phyloP scores from a whole-genome alignment of 2,113 vertebrate species.

The Petromus typicus region DNA sequence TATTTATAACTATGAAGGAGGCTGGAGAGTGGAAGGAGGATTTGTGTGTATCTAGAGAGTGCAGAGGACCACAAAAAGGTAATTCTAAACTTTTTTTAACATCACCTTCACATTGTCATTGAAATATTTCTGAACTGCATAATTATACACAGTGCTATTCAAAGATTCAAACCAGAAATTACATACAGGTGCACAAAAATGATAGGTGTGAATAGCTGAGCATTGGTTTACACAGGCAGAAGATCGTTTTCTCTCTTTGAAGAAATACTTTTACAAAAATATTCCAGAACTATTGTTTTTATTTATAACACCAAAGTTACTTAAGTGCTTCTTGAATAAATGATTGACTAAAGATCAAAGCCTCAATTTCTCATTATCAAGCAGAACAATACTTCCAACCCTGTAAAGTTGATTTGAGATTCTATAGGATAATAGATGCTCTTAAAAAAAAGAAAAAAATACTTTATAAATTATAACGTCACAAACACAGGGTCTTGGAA shows the following conservation, averaged over 20 bases:
- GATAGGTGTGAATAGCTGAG: background rate
- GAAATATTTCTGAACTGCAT: slow-evolving; percentile 25
- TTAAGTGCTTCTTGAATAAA: background rate
- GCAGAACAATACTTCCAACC: background rate
- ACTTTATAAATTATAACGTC: background rate
- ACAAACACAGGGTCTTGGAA: background rate
- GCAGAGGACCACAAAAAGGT: background rate
- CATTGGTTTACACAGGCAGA: background rate
- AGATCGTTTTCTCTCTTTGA: background rate
- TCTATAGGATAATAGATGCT: background rate
- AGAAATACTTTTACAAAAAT: background rate
- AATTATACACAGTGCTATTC: background rate
- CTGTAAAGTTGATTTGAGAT: slow-evolving; percentile 2
- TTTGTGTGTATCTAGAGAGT: background rate
- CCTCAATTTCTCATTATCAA: background rate
- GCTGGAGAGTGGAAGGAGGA: background rate
- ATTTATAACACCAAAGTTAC: background rate
- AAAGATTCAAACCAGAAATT: slow-evolving; percentile 53
- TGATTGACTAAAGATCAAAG: slow-evolving; percentile 38
- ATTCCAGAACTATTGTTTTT: background rate
- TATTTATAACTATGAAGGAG: background rate
- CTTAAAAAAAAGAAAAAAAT: background rate
- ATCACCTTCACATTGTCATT: slow-evolving; percentile 27
- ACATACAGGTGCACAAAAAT: background rate
- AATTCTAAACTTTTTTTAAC: slow-evolving; percentile 1